Base-by-base conservation (phyloP, 2,888 invertebrate species). In the Petrolisthes cinctipes region DNA sequence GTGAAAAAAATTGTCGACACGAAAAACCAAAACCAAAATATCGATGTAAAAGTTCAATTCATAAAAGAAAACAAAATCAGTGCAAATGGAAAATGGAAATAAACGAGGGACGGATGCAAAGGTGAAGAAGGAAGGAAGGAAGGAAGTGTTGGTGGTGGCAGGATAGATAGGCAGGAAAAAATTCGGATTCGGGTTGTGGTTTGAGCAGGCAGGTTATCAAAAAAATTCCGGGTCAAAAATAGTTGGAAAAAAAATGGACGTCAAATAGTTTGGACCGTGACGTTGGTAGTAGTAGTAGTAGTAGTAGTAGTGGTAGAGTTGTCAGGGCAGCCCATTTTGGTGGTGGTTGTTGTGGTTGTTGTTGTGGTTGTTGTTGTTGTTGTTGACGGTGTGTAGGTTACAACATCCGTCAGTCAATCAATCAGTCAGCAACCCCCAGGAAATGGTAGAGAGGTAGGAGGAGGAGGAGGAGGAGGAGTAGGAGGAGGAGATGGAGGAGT, bases 231-330 rank as follows among this genome's bases (percentile, higher is more conserved):
- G 17, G 54, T 79, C 14, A 37, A 53, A 79, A 53, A 79, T 17
- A 37, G 37, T 1, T 37, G 37, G 4, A 23, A 75, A 23, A 75
- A 23, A 75, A 61, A 61, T 17, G 61, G 17, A 61, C 17, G 9
- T 11, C 61, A 61, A 61, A 61, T 61, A 56, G 9, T 57, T 61
- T 73, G 81, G 86, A 86, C 86, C 86, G 56, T 86, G 82, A 82
- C 79, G 86, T 80, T 81, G 80, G 85, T 54, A 61, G 85, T n/a
- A 71, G 73, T 85, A 78, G 80, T 79, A 79, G 86, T 73, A 71
- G 86, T 82, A 23, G 86, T 66, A 37, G 71, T 71, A 82, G 73
- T 73, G 20, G 82, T 66, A 57, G 84, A 56, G 86, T 20, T 54
- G 75, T 82, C 81, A 75, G 53, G 81, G 73, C 76, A 71, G 76